Percentiles rank a stretch among this genome's conserved stretches.
Evolutionary conservation across 2,888 invertebrate genomes (phyloP).

Genomic region (Tinea trinotella): DNA sequence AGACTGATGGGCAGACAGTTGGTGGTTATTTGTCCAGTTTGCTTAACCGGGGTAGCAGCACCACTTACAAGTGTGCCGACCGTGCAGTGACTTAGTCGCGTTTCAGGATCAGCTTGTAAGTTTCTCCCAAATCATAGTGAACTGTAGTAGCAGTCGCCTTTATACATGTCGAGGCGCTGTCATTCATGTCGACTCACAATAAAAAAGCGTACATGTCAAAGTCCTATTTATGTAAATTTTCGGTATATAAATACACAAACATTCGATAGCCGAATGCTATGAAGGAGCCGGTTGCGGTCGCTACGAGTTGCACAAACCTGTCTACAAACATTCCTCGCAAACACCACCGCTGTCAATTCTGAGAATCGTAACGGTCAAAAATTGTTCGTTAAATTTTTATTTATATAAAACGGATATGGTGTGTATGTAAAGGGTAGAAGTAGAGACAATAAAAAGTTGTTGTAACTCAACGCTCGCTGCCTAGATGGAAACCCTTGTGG

Average conservation of each 20-base stretch:
- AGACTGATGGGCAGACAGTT: no score
- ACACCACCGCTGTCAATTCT: slow-evolving; percentile 2
- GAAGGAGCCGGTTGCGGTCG: slow-evolving; percentile 3
- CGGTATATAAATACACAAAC: slow-evolving; percentile 1
- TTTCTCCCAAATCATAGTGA: no score
- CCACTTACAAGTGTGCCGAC: no score
- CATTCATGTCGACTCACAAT: no score
- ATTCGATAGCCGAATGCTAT: slow-evolving; percentile 3
- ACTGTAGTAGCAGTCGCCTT: no score
- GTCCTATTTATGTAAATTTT: not conserved
- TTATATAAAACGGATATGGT: slow-evolving; percentile 7
- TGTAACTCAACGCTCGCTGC: not conserved
- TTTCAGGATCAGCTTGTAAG: no score
- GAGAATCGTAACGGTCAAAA: slow-evolving; percentile 13
- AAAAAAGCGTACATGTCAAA: not conserved
- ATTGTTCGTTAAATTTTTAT: not conserved
- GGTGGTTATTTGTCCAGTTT: no score
- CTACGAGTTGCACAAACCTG: slow-evolving; percentile 17
- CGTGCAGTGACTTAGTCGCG: no score
- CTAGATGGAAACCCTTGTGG: slow-evolving; percentile 18
- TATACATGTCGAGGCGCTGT: no score
- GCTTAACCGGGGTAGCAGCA: no score
- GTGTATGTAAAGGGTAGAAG: not conserved
- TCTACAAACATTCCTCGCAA: slow-evolving; percentile 13
- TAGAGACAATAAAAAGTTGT: not conserved